These are phyloP conservation scores for Drosophila erecta DNA, from an alignment of 1,140 invertebrate species.

Conservation along the genomic window DNA sequence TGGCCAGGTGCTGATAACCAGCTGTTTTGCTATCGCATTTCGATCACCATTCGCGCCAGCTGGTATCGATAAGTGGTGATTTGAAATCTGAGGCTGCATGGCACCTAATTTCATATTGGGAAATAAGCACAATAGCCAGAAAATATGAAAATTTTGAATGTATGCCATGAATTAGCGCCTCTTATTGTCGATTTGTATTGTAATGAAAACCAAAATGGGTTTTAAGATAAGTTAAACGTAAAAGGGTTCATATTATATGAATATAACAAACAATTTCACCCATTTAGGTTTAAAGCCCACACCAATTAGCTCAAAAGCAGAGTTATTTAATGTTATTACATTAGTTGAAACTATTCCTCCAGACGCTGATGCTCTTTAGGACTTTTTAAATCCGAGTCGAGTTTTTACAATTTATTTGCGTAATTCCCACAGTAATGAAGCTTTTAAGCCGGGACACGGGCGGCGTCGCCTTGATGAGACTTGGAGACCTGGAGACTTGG, in stretches of 20 bases:
- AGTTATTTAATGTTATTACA: background rate
- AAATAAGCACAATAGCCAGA: background rate
- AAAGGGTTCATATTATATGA: no score
- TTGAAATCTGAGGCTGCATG: background rate
- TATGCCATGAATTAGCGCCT: no score
- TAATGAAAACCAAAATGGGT: no score
- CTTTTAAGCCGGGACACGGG: constrained; percentile 18
- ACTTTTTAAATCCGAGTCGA: background rate
- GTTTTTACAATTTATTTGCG: constrained; percentile 2
- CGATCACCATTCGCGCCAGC: background rate
- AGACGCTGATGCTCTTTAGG: background rate
- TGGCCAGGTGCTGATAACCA: background rate
- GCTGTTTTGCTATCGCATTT: background rate
- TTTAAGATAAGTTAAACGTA: no score
- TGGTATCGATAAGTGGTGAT: background rate
- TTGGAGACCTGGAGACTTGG: constrained; percentile 6
- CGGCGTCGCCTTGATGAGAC: constrained; percentile 50
- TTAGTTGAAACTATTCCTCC: background rate
- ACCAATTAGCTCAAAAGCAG: no score
- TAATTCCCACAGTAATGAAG: constrained; percentile 12
- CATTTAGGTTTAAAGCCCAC: no score
- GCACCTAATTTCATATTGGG: background rate
- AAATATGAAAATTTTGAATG: no score
- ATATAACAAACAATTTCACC: no score
- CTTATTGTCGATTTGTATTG: no score